Percentiles rank a stretch among this genome's conserved stretches.
Conservation (phyloP, 2,113 vertebrate genomes). For the Siphamia tubifer region DNA sequence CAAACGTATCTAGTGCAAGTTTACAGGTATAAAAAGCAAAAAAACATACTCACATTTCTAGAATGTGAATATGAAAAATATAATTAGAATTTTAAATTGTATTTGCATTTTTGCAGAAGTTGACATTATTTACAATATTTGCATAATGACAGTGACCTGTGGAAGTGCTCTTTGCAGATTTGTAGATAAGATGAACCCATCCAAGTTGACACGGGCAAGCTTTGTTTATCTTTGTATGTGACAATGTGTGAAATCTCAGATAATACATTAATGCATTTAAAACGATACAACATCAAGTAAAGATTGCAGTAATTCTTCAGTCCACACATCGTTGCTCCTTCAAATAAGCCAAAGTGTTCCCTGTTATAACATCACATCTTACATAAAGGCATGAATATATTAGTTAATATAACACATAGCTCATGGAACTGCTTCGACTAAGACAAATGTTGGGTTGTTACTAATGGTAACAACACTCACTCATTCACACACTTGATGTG, state of each 20-base stretch:
- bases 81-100: too few relatives aligned
- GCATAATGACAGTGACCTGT: too few relatives aligned
- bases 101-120: too few relatives aligned
- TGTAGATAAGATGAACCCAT: background rate
- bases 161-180: too few relatives aligned
- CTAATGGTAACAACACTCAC: constrained; percentile 3
- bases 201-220: background rate
- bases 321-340: background rate
- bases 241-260: background rate
- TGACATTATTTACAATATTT: too few relatives aligned
- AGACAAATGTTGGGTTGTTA: background rate
- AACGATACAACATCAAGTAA: too few relatives aligned
- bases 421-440: background rate
- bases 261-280: background rate
- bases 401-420: background rate
- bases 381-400: background rate
- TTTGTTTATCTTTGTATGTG: background rate
- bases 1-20: too few relatives aligned
- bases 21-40: too few relatives aligned
- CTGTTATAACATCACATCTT: background rate
- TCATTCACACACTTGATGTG: background rate
- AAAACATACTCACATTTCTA: too few relatives aligned
- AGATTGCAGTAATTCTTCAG: too few relatives aligned
- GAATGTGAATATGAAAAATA: too few relatives aligned
- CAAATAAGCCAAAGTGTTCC: background rate